Base-by-base conservation (phyloP, 1,140 invertebrate species). In the Zaprionus ornatus region DNA sequence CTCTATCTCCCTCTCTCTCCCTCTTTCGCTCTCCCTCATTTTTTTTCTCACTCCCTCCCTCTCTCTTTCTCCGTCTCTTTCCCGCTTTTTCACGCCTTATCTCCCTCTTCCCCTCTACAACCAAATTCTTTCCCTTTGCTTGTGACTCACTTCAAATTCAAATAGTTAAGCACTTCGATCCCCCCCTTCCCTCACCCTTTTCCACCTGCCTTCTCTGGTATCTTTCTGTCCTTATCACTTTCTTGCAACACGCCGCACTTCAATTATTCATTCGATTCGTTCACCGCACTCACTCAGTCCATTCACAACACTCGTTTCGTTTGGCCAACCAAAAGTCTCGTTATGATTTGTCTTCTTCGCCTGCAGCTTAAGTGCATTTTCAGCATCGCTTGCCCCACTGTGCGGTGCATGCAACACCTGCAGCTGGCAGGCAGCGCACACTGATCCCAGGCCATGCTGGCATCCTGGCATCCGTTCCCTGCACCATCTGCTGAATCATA, bases 401-500 rank as follows among this genome's bases (percentile, higher is more conserved):
- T 56, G 54, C 64, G 15, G 4, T 9, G 7, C n/a, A 23, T 50
- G 60, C 42, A 29, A 15, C 62, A 54, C 15, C 29, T 64, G 62
- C 62, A 64, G 62, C 21, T 54, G 59, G 23, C 59, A 25, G 19
- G 13, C 29, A 29, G 9, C 12, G 15, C 40, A 2, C 40, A 42
- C 29, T 63, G 45, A 63, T 52, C 19, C 61, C 13, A 25, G 42
- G 50, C 40, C 32, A 21, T 19, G 29, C n/a, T 9, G 40, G n/a
- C 29, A 10, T 45, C 6, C 40, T 3, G 40, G 40, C 40, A 45
- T 10, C n/a, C 40, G n/a, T 17, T 17, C 5, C 13, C 15, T 6
- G 37, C 37, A 15, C 9, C 42, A 48, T 40, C 25, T 61, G 68
- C 77, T 79, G 67, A 77, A 79, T 73, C 82, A 79, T 82, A 82